Evolutionary conservation across 2,797 vertebrate genomes (phyloP), one percentile per base, ranked within the genome.

Genomic region (Microctenopoma lineatum): DNA sequence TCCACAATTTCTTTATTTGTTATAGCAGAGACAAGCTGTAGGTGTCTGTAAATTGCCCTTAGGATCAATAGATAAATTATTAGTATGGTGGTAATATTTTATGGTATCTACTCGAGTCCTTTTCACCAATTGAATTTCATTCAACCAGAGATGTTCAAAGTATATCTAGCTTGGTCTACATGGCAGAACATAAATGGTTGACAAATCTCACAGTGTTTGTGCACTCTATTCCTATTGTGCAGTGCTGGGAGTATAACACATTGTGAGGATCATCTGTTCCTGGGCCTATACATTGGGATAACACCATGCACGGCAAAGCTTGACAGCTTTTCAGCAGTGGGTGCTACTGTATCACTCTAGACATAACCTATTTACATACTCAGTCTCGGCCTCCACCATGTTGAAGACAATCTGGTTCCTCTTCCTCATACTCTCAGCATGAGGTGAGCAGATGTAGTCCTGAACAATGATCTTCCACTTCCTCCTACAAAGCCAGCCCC

Each of bases 381-480:
- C 97, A 0, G 96, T 94, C 90, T 98, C 97, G 0, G 96, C 96
- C 75, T 98, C 97, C 69, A 98, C 96, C 97, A 98, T 98, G 87
- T 95, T 96, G 92, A 98, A 98, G 84, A 98, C 97, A 4, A 98
- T 97, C 89, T 98, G 97, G 87, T 98, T 98, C 79, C 97, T 95
- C 88, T 98, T 98, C 78, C 97, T 94, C 97, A 98, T 98, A 84
- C 96, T 98, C 86, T 98, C 97, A 5, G 97, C 96, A 10, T 98
- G 97, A 5, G 97, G 97, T 18, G 97, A 98, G 63, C 95, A 96
- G 89, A 98, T 98, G 85, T 98, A 98, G 88, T 98, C 97, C 86
- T 98, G 97, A 42, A 98, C 97, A 6, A 98, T 98, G 73, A 96
- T 96, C 92, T 98, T 98, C 97, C 97, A 98, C 87, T 97, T 98